These are phyloP conservation scores for Venustaconcha ellipsiformis DNA, from an alignment of 1,140 invertebrate species.

Conservation along the genomic window DNA sequence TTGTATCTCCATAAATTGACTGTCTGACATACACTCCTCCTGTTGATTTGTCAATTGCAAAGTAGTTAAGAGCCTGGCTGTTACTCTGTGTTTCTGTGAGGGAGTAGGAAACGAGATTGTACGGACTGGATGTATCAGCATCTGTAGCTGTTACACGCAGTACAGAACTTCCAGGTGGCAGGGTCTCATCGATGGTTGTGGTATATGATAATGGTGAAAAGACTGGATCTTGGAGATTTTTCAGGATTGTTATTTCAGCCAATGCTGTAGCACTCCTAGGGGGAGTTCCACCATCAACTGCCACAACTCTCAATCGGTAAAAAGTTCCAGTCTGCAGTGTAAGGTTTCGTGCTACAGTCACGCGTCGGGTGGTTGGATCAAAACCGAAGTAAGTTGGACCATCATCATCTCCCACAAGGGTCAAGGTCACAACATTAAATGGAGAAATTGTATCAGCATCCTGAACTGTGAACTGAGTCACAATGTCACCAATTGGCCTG, in stretches of 20 bases:
- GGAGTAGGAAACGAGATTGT: conserved; percentile 25
- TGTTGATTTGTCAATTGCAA: conserved; percentile 42
- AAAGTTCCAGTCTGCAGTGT: conserved; percentile 16
- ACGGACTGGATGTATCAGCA: background rate
- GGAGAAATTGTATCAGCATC: conserved; percentile 42
- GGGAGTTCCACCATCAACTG: conserved; percentile 44
- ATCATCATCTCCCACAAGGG: conserved; percentile 21
- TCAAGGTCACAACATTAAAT: conserved; percentile 12
- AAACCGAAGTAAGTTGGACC: conserved; percentile 18
- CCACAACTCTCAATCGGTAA: conserved; percentile 45
- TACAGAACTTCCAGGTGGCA: conserved; percentile 5
- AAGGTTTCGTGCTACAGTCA: conserved; percentile 10
- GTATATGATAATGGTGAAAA: conserved; percentile 14
- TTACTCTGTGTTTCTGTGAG: conserved; percentile 8
- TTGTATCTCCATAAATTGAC: conserved; percentile 38
- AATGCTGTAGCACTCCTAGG: conserved; percentile 37
- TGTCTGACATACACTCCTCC: conserved; percentile 41
- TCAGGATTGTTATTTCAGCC: conserved; percentile 44
- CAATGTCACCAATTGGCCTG: conserved; percentile 26
- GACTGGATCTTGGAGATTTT: conserved; percentile 9
- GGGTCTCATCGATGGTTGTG: conserved; percentile 33
- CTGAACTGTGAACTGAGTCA: conserved; percentile 33
- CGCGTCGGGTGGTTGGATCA: conserved; percentile 14
- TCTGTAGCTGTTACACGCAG: conserved; percentile 18
- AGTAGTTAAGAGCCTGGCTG: conserved; percentile 31